These are phyloP conservation scores for Daboia siamensis DNA, from an alignment of 2,113 vertebrate species.

Conservation along the genomic window DNA sequence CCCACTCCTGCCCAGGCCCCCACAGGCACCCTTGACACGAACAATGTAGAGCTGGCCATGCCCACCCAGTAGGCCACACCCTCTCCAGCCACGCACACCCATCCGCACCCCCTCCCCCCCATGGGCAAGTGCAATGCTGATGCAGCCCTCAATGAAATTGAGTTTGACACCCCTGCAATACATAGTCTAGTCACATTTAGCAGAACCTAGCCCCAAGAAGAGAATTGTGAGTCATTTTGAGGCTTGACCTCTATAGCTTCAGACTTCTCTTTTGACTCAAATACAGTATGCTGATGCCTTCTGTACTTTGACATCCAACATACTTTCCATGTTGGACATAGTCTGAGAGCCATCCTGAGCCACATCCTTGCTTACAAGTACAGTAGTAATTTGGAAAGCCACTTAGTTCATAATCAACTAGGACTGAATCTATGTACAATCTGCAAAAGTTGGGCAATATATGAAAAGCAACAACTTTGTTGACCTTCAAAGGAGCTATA, in stretches of 20 bases:
- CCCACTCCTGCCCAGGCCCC: too few species aligned
- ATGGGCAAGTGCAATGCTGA: too few species aligned
- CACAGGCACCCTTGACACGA: too few species aligned
- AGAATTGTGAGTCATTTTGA: background rate
- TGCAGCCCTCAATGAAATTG: too few species aligned
- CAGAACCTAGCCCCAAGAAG: background rate
- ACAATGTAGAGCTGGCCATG: too few species aligned
- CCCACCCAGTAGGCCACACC: too few species aligned
- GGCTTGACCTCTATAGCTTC: background rate
- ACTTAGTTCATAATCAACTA: background rate
- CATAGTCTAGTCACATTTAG: background rate
- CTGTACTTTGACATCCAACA: background rate
- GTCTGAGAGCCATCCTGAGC: background rate
- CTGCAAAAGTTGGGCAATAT: background rate
- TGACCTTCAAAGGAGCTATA: background rate
- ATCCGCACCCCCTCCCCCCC: too few species aligned
- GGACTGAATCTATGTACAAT: background rate
- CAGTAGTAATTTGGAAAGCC: background rate
- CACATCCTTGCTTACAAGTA: background rate
- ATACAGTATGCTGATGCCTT: background rate
- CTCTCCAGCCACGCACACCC: too few species aligned
- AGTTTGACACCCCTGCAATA: too few species aligned
- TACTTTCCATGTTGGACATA: background rate
- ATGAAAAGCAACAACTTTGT: background rate
- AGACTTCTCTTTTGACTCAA: background rate